phyloP scores from a whole-genome alignment of 2,797 vertebrate genomes.

The Cirrhinus molitorella region DNA sequence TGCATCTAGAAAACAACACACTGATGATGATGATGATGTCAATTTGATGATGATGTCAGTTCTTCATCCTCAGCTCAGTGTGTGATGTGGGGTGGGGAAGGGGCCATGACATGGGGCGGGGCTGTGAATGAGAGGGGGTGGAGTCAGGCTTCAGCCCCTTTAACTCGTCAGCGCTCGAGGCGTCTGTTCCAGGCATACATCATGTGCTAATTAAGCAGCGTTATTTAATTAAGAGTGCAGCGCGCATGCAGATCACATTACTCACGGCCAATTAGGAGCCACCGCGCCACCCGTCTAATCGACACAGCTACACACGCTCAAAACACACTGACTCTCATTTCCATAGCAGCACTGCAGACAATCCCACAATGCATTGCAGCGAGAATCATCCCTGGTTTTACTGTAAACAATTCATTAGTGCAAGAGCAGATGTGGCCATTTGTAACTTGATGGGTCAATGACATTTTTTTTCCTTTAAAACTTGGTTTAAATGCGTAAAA shows the following conservation, averaged over 20 bases:
- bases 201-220: conserved; percentile 85
- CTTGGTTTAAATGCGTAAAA: too few relatives aligned
- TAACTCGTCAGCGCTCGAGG: conserved; percentile 64
- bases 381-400: background rate
- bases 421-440: background rate
- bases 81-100: background rate
- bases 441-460: too few relatives aligned
- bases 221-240: conserved; percentile 91
- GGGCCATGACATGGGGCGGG: background rate
- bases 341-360: background rate
- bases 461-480: too few relatives aligned
- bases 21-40: background rate
- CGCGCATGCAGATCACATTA: conserved; percentile 82
- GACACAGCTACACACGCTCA: conserved; percentile 47
- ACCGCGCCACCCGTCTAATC: conserved; percentile 41
- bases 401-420: background rate
- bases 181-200: conserved; percentile 82
- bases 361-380: conserved; percentile 2
- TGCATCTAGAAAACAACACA: background rate
- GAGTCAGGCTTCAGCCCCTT: conserved; percentile 4
- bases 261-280: conserved; percentile 83
- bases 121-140: background rate
- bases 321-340: background rate
- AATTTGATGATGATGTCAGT: background rate
- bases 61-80: background rate